These are phyloP conservation scores for Augochlorella aurata DNA, from an alignment of 2,888 invertebrate genomes.

Conservation along the genomic window DNA sequence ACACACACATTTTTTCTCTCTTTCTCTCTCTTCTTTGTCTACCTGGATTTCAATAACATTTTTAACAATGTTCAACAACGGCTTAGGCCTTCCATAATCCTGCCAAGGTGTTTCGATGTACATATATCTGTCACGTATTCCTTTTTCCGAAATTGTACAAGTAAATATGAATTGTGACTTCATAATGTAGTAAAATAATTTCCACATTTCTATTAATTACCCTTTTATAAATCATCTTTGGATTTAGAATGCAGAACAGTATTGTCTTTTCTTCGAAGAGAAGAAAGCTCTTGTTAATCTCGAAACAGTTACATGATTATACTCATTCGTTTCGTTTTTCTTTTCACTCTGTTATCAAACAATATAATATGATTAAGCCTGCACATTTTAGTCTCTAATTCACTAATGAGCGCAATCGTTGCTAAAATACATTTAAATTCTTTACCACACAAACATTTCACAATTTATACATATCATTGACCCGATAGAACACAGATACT, in stretches of 20 bases:
- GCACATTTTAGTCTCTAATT: constrained; percentile 44
- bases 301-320: constrained; percentile 43
- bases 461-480: constrained; percentile 47
- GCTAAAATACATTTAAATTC: constrained; percentile 39
- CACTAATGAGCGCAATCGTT: constrained; percentile 47
- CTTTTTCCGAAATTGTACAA: constrained; percentile 54
- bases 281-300: constrained; percentile 51
- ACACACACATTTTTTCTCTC: constrained; percentile 50
- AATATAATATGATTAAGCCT: constrained; percentile 39
- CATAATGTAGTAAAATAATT: constrained; percentile 64
- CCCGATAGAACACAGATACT: constrained; percentile 59
- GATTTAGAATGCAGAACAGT: constrained; percentile 60
- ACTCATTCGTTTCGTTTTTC: constrained; percentile 16
- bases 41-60: constrained; percentile 69
- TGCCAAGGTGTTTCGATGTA: constrained; percentile 71
- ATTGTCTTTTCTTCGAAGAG: constrained; percentile 61
- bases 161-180: constrained; percentile 45
- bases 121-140: constrained; percentile 69
- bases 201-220: constrained; percentile 38
- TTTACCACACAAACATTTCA: constrained; percentile 32
- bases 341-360: constrained; percentile 29
- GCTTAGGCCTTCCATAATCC: constrained; percentile 77
- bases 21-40: constrained; percentile 40
- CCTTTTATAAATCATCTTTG: constrained; percentile 44
- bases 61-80: constrained; percentile 79